Base-by-base conservation (phyloP, 1,140 invertebrate species). In the Vanessa atalanta region DNA sequence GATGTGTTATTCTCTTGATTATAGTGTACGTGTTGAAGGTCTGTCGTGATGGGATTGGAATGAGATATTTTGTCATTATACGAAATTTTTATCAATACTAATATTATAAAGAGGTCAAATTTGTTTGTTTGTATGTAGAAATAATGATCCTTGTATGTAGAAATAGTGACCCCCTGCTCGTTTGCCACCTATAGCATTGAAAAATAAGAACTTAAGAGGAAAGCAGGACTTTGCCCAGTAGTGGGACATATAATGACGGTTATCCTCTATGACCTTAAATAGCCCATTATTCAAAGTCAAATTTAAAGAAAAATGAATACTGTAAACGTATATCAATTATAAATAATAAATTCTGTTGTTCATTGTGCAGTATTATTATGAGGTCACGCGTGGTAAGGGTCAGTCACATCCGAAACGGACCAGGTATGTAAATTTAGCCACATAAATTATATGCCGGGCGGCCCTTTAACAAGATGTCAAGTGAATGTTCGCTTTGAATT, bases 381-480 rank as follows among this genome's bases (percentile, higher is more conserved):
- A 26, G 57, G 31, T 53, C 50, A 70, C 16, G 70, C 64, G 51
- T 73, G 55, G 37, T 69, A 70, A 69, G 66, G 70, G 75, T 72
- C 75, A 76, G 60, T 69, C n/a, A 48, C 75, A 68, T 76, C 75
- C 75, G 75, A 51, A 76, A 48, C 75, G 75, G 70, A 77, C 70
- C 31, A 47, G 51, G 57, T 60, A 69, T 72, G 66, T 76, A 76
- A 72, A 76, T 77, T 70, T 61, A 57, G 65, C 65, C 67, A 73
- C 75, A 77, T 77, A 73, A 70, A 77, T 77, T 77, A 77, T 70
- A 70, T 14, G 31, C 43, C 68, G 57, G 57, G 72, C 61, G 70
- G 73, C 55, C 72, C 72, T 77, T 43, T 72, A 77, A 73, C 75
- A 73, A 69, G 71, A 77, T 71, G 75, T 73, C 75, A 77, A 70